Evolutionary conservation across 2,113 vertebrate genomes (phyloP).

Genomic region (Ceyx margarethae): DNA sequence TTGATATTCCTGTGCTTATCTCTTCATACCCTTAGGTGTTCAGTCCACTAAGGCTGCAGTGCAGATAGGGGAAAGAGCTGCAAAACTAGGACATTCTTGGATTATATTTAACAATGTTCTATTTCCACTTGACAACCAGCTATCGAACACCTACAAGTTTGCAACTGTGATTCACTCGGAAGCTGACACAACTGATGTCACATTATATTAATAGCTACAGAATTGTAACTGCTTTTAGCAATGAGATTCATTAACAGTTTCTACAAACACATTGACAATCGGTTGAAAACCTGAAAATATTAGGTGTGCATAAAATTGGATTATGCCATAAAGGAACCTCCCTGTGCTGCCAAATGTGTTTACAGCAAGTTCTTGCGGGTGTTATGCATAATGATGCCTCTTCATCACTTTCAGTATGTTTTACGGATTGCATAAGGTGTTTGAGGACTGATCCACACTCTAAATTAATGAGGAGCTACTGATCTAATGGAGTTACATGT

Average conservation of each 20-base stretch:
- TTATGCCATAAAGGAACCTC: constrained; percentile 47
- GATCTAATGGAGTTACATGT: neutral
- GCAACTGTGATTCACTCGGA: constrained; percentile 78
- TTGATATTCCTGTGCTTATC: neutral
- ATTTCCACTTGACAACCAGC: constrained; percentile 76
- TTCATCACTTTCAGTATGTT: neutral
- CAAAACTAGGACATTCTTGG: constrained; percentile 71
- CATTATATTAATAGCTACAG: constrained; percentile 79
- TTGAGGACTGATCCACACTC: neutral
- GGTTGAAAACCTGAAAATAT: constrained; percentile 57
- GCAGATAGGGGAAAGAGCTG: constrained; percentile 15
- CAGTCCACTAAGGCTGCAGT: constrained; percentile 15
- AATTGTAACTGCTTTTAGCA: constrained; percentile 79
- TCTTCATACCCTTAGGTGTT: constrained; percentile 33
- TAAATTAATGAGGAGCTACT: constrained; percentile 12
- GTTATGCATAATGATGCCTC: constrained; percentile 15
- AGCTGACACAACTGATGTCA: constrained; percentile 77
- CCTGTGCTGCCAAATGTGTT: constrained; percentile 24
- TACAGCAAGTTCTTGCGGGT: constrained; percentile 30
- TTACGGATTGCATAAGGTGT: constrained; percentile 11
- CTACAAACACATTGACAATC: constrained; percentile 59
- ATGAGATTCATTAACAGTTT: constrained; percentile 76
- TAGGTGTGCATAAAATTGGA: constrained; percentile 44
- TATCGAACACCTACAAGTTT: constrained; percentile 72
- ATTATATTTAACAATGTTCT: constrained; percentile 81